Evolutionary conservation across 2,113 vertebrate species (phyloP).

Genomic region (Erpornis zantholeuca): DNA sequence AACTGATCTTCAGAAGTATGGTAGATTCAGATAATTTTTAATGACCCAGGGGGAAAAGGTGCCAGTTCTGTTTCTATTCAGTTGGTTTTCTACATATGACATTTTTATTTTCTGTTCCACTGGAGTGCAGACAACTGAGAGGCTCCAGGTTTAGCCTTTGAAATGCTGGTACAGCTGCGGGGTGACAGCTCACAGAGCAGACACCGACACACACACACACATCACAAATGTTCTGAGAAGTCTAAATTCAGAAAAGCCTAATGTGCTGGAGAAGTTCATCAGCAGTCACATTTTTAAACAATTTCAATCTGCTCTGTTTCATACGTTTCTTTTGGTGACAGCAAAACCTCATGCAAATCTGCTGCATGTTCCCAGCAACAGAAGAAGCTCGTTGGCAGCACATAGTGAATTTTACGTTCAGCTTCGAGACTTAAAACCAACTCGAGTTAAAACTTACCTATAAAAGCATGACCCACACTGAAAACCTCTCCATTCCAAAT

Average conservation of each 20-base stretch:
- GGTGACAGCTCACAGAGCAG: neutral
- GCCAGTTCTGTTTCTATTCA: neutral
- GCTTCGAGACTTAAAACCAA: neutral
- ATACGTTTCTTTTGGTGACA: neutral
- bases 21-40: neutral
- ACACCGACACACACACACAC: neutral
- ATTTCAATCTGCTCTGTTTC: slow-evolving; percentile 1
- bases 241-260: neutral
- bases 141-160: neutral
- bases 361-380: neutral
- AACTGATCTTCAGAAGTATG: neutral
- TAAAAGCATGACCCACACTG: neutral
- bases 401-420: neutral
- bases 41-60: neutral
- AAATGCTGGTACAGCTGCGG: neutral
- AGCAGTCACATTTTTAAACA: neutral
- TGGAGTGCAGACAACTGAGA: neutral
- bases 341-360: neutral
- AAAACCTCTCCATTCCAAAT: neutral
- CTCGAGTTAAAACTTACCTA: neutral
- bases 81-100: neutral
- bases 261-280: neutral
- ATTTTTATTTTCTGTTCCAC: neutral
- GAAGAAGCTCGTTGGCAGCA: neutral
- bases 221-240: neutral